Evolutionary conservation across 2,888 invertebrate genomes (phyloP).

Genomic region (Tetragonisca angustula): DNA sequence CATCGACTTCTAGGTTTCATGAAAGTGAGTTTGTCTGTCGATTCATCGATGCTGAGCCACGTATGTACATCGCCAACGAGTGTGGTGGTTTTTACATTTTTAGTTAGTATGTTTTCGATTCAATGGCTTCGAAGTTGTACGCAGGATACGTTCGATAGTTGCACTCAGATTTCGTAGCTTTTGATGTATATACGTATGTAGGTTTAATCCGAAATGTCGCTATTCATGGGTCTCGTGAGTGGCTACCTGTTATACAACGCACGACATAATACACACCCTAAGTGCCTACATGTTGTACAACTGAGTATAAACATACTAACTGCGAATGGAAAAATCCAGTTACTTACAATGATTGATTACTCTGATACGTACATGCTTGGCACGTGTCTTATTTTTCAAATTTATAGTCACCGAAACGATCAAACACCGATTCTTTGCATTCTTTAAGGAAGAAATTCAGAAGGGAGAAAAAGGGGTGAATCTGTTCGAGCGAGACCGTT

Average conservation of each 20-base stretch:
- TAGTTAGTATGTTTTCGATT: background rate
- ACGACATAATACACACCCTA: slow-evolving; percentile 38
- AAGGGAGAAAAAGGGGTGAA: slow-evolving; percentile 32
- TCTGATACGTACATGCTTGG: no score
- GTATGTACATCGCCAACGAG: no score
- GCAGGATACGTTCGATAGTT: background rate
- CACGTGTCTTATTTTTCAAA: no score
- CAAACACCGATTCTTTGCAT: no score
- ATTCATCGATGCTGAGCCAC: no score
- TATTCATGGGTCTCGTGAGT: slow-evolving; percentile 64
- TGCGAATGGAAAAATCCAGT: no score
- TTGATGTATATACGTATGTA: background rate
- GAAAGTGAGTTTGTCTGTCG: no score
- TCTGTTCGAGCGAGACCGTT: slow-evolving; percentile 32
- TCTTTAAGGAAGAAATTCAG: background rate
- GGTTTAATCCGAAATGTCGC: slow-evolving; percentile 40
- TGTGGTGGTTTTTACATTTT: no score
- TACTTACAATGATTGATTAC: no score
- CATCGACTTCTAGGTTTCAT: no score
- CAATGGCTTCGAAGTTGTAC: background rate
- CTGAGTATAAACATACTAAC: background rate
- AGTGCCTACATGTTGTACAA: slow-evolving; percentile 15
- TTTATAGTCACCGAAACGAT: background rate
- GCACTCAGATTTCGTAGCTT: background rate
- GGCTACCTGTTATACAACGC: slow-evolving; percentile 65